Conservation (phyloP, 2,797 vertebrate genomes). For the Erithacus rubecula region DNA sequence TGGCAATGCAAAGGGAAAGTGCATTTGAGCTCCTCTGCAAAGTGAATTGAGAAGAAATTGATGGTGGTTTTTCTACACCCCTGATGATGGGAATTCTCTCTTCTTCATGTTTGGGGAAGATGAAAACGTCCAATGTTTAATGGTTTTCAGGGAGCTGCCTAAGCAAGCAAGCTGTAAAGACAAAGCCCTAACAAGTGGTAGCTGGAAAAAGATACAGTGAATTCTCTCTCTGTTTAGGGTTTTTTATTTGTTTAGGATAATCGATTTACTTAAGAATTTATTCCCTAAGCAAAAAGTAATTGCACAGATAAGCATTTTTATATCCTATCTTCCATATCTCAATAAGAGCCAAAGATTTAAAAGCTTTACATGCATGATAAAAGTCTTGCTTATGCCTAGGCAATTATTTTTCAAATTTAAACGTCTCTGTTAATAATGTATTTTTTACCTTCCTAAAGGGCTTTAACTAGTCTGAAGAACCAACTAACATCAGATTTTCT, state of each 20-base stretch:
- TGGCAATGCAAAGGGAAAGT: not conserved
- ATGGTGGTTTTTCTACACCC: not conserved
- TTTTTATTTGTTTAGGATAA: not conserved
- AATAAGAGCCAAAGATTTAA: slow-evolving; percentile 34
- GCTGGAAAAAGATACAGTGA: not conserved
- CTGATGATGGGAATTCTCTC: not conserved
- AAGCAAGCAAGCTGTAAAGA: not conserved
- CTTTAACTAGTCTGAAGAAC: not conserved
- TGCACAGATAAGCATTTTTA: not conserved
- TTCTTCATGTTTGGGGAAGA: not conserved
- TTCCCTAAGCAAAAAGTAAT: slow-evolving; percentile 2
- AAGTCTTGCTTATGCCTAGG: slow-evolving; percentile 10
- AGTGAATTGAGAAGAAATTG: not conserved
- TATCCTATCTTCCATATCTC: slow-evolving; percentile 22
- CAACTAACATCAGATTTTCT: not conserved
- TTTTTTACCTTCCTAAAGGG: slow-evolving; percentile 3
- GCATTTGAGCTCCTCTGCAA: not conserved
- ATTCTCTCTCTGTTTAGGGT: not conserved
- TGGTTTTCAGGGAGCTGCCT: not conserved
- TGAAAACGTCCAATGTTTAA: not conserved
- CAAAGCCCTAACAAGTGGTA: not conserved
- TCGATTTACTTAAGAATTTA: slow-evolving; percentile 14
- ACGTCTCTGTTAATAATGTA: slow-evolving; percentile 15
- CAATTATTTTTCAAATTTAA: slow-evolving; percentile 55
- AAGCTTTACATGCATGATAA: slow-evolving; percentile 24